phyloP scores from a whole-genome alignment of 1,140 invertebrate species.

The Leptopilina clavipes region DNA sequence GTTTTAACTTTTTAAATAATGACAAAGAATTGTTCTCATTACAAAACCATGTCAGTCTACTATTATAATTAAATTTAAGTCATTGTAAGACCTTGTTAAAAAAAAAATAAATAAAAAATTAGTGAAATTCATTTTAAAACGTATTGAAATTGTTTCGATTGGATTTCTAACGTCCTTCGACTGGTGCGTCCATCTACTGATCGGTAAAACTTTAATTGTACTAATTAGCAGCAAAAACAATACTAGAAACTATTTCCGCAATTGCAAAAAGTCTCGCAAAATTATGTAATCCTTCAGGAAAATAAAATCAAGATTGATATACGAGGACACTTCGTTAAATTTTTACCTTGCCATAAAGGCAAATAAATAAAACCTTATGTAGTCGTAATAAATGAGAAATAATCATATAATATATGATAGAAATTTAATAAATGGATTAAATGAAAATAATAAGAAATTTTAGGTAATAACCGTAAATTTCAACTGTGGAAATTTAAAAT shows the following conservation, averaged over 20 bases:
- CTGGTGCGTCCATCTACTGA: background rate
- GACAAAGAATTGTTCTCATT: too few species aligned
- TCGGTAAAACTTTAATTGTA: background rate
- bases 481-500: too few species aligned
- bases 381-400: too few species aligned
- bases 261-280: background rate
- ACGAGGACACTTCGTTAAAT: background rate
- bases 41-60: background rate
- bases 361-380: too few species aligned
- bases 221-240: constrained; percentile 14
- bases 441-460: too few species aligned
- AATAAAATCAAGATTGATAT: background rate
- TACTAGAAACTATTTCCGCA: background rate
- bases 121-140: constrained; percentile 5
- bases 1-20: too few species aligned
- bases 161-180: constrained; percentile 34
- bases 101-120: background rate
- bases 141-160: background rate
- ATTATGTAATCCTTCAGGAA: background rate
- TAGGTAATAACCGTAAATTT: too few species aligned
- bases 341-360: background rate
- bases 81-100: background rate
- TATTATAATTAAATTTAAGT: background rate
- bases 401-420: background rate
- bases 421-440: too few species aligned